Percentiles rank a stretch among this genome's conserved stretches.
These are phyloP conservation scores for Gulo gulo DNA, from an alignment of 2,113 vertebrate genomes.

Conservation along the genomic window DNA sequence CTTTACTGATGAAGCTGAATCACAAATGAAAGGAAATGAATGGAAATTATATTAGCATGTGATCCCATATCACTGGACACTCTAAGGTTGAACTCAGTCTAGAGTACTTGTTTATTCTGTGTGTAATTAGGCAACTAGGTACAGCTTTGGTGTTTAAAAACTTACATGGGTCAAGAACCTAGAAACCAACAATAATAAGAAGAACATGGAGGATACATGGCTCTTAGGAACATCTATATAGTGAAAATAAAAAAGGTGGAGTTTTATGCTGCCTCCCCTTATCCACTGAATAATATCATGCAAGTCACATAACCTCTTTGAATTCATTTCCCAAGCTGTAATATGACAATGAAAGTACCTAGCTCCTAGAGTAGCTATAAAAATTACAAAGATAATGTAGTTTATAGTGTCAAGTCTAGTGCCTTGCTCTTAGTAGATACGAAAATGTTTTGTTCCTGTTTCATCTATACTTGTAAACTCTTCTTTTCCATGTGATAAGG, in stretches of 20 bases:
- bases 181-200: background rate
- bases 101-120: background rate
- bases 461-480: background rate
- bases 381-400: background rate
- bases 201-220: background rate
- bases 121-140: background rate
- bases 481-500: background rate
- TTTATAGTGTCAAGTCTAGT: background rate
- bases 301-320: background rate
- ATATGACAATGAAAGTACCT: background rate
- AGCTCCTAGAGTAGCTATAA: background rate
- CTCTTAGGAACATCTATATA: background rate
- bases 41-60: background rate
- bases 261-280: background rate
- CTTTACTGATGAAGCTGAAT: background rate
- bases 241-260: background rate
- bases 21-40: slow-evolving; percentile 16
- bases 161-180: background rate
- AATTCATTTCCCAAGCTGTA: background rate
- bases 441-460: background rate
- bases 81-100: background rate
- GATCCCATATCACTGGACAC: background rate
- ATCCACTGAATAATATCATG: background rate
- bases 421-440: background rate
- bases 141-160: background rate